Base-by-base conservation (phyloP, 2,888 invertebrate species). In the Lithophane ornitopus region DNA sequence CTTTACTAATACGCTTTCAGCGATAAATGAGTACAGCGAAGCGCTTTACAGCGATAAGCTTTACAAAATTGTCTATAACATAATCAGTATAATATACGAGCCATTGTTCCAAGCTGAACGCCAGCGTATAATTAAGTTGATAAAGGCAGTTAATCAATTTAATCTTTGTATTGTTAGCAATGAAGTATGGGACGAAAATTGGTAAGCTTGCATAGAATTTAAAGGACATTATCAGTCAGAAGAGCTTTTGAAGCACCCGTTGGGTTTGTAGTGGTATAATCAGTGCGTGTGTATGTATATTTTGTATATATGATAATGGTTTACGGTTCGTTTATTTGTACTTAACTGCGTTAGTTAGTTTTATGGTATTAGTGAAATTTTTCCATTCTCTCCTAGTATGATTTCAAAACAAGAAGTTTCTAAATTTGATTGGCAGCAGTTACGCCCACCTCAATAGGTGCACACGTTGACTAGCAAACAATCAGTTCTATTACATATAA, bases 51-150 rank as follows among this genome's bases (percentile, higher is more conserved):
- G 65, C 61, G 54, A 28, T 66, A 72, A 82, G 19, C 59, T 82
- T 67, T 22, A 71, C 54, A 41, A 22, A 63, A 71, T 71, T 46
- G 62, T 78, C 78, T 71, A 78, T 78, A 68, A 49, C 34, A 56
- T 71, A 80, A 77, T 77, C 62, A 52, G 26, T 62, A 19, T 66
- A 58, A 71, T 75, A 66, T 58, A 69, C 44, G 63, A 28, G 34
- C 66, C 22, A 76, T 84, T 85, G 85, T 85, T 85, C 26, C 14
- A 28, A 59, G 61, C 69, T 49, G 61, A 68, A 77, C 34, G 82
- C 54, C 54, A 59, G 34, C 56, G 54, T 41, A 56, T 68, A 70
- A 80, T 58, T 67, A 74, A 63, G 58, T 84, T 70, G 63, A 68
- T 68, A 84, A 58, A 80, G 58, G 71, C 69, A 41, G 56, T 75